Conservation (phyloP, 2,113 vertebrate genomes). For the Rana temporaria region DNA sequence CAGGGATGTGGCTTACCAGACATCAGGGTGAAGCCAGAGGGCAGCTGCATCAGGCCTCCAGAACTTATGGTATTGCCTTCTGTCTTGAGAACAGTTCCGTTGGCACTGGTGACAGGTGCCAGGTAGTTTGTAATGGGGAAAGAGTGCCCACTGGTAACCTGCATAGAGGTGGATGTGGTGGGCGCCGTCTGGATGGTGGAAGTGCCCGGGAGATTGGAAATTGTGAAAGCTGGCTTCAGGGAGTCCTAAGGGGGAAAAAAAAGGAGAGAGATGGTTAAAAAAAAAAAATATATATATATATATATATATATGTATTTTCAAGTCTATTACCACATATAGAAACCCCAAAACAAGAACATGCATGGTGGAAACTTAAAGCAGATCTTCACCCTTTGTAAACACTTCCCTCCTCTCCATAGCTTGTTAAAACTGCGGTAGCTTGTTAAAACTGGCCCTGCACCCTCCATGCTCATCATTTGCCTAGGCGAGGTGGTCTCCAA, state of each 20-base stretch:
- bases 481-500: no score
- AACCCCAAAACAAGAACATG: no score
- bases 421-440: no score
- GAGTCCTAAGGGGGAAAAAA: slow-evolving; percentile 82
- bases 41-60: slow-evolving; percentile 92
- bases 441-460: no score
- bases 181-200: slow-evolving; percentile 86
- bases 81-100: slow-evolving; percentile 94
- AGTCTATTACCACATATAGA: no score
- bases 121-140: slow-evolving; percentile 99
- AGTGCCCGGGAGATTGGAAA: slow-evolving; percentile 91
- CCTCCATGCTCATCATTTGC: no score
- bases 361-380: no score
- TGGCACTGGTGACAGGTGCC: slow-evolving; percentile 88
- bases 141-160: slow-evolving; percentile 92
- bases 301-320: no score
- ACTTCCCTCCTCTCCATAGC: no score
- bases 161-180: slow-evolving; percentile 96
- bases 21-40: slow-evolving; percentile 95
- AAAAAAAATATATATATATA: no score
- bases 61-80: slow-evolving; percentile 78
- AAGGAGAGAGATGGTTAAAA: slow-evolving; percentile 6
- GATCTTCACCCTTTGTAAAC: no score
- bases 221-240: slow-evolving; percentile 92
- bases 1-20: slow-evolving; percentile 77